Evolutionary conservation across 2,797 vertebrate genomes (phyloP).

Genomic region (Melanotaenia trifasciata): DNA sequence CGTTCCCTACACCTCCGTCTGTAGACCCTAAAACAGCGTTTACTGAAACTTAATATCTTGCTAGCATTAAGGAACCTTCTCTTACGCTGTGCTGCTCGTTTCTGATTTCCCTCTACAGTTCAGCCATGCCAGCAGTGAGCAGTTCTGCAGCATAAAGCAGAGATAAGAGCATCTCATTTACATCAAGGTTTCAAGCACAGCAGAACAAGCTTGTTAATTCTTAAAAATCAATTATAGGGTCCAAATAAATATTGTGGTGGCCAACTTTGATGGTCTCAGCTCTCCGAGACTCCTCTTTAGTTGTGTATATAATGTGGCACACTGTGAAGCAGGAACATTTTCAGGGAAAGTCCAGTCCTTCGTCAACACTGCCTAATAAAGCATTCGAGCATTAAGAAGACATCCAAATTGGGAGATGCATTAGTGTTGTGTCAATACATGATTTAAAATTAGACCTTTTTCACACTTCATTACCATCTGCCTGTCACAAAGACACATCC

Average conservation of each 20-base stretch:
- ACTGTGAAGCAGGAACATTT: not conserved
- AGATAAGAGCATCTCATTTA: conserved; percentile 29
- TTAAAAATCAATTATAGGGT: conserved; percentile 1
- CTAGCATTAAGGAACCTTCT: not conserved
- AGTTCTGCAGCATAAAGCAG: conserved; percentile 26
- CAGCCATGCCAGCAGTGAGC: conserved; percentile 28
- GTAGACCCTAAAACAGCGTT: conserved; percentile 38
- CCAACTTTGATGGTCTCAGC: not conserved
- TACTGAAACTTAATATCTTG: conserved; percentile 26
- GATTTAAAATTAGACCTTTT: not conserved
- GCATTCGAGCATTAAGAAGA: not conserved
- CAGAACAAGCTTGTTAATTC: not conserved
- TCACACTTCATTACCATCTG: not conserved
- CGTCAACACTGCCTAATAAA: not conserved
- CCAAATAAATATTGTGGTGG: conserved; percentile 2
- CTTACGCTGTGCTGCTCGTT: conserved; percentile 20
- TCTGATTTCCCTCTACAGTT: conserved; percentile 20
- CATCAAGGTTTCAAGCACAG: conserved; percentile 22
- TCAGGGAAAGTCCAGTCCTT: no score
- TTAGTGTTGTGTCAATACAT: not conserved
- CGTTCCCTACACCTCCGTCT: conserved; percentile 29
- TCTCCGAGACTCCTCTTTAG: not conserved
- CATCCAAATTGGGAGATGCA: not conserved
- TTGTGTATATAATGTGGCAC: not conserved
- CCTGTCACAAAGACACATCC: not conserved